A percentile compares a stretch with the other conserved stretches of the same genome.
These are phyloP conservation scores for Cephus pygmeus DNA, from an alignment of 2,888 invertebrate species.

Conservation along the genomic window DNA sequence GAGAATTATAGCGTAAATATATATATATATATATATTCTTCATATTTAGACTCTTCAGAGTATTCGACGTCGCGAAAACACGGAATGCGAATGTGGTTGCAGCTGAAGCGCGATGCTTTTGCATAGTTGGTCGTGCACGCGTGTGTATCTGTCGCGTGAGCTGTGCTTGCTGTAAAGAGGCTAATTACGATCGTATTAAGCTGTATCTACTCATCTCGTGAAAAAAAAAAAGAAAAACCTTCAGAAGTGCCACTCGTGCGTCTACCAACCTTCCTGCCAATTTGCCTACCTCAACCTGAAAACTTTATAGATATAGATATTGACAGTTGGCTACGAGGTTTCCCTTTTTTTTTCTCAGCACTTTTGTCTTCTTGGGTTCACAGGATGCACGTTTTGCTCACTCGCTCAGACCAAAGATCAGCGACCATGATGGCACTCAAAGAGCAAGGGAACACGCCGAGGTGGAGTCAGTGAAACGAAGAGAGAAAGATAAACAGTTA, in stretches of 20 bases:
- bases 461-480: background rate
- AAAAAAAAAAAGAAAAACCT: conserved; percentile 28
- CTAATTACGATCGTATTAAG: conserved; percentile 40
- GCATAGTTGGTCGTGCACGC: conserved; percentile 10
- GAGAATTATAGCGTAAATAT: background rate
- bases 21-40: background rate
- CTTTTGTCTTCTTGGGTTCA: background rate
- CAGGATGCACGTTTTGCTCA: background rate
- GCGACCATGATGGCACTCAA: background rate
- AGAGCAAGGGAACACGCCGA: background rate
- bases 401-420: background rate
- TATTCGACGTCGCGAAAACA: background rate
- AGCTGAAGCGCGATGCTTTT: background rate
- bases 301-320: background rate
- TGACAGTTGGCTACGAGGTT: background rate
- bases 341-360: background rate
- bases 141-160: conserved; percentile 40
- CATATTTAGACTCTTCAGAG: background rate
- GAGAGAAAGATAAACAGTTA: conserved; percentile 19
- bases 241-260: conserved; percentile 22
- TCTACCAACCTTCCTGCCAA: conserved; percentile 17
- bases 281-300: background rate
- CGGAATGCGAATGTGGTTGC: background rate
- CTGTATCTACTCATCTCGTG: background rate
- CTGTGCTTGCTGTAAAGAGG: conserved; percentile 19